Percentiles rank a stretch among this genome's conserved stretches.
phyloP scores from a whole-genome alignment of 2,113 vertebrate species.

The Malurus cyaneus region DNA sequence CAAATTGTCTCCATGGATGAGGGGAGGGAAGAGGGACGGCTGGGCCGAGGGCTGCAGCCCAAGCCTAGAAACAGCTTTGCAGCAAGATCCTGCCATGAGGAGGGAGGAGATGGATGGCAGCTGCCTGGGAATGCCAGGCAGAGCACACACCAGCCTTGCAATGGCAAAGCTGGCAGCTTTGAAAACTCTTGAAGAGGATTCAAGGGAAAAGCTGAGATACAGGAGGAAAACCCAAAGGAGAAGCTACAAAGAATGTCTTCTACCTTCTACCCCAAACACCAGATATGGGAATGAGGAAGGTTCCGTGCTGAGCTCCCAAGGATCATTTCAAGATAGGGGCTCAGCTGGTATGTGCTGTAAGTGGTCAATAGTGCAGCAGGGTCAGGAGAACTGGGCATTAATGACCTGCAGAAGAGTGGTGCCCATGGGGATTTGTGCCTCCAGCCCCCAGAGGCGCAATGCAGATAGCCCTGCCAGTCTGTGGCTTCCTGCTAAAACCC shows the following conservation, averaged over 20 bases:
- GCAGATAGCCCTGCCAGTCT: background rate
- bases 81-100: background rate
- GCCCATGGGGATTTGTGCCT: background rate
- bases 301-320: background rate
- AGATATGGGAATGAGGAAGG: accelerated
- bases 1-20: background rate
- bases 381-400: background rate
- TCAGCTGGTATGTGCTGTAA: background rate
- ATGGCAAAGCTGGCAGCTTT: background rate
- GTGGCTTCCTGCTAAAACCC: background rate
- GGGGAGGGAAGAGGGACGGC: background rate
- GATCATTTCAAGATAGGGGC: background rate
- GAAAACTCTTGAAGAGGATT: background rate
- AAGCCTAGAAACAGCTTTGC: background rate
- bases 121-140: background rate
- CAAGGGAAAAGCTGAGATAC: background rate
- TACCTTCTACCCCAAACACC: background rate
- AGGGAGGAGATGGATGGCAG: background rate
- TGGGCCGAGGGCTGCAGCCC: background rate
- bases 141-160: background rate
- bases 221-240: background rate
- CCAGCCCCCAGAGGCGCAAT: no score
- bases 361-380: background rate
- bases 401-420: background rate
- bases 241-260: background rate